phyloP scores from a whole-genome alignment of 2,797 vertebrate species.

The Xenops minutus region DNA sequence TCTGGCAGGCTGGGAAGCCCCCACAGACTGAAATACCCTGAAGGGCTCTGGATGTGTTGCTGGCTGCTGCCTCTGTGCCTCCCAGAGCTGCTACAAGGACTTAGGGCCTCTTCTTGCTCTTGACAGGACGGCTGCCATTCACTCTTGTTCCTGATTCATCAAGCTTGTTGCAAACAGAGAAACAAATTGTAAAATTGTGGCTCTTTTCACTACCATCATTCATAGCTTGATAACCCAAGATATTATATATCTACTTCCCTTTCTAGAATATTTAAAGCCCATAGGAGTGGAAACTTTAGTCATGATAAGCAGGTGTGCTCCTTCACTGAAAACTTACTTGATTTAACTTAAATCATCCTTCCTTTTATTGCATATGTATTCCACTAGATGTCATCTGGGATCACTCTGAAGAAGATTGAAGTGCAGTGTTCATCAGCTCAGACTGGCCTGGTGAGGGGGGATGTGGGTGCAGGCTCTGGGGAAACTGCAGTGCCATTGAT shows the following conservation, averaged over 20 bases:
- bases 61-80: background rate
- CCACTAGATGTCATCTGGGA: conserved; percentile 70
- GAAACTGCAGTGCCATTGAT: background rate
- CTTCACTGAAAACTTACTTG: background rate
- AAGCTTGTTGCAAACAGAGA: background rate
- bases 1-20: background rate
- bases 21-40: background rate
- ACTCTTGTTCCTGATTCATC: background rate
- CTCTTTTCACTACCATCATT: background rate
- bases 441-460: background rate
- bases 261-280: background rate
- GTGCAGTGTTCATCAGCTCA: background rate
- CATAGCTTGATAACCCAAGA: background rate
- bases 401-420: background rate
- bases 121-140: background rate
- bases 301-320: background rate
- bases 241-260: background rate
- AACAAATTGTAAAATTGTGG: no score
- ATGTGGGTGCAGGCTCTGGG: background rate
- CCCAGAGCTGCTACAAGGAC: rapidly evolving
- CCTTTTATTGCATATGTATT: background rate
- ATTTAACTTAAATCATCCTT: background rate
- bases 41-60: background rate
- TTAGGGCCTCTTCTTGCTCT: rapidly evolving
- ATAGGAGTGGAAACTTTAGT: background rate